Percentiles rank a stretch among this genome's conserved stretches.
phyloP scores from a whole-genome alignment of 2,888 invertebrate genomes.

The Cepaea hortensis region DNA sequence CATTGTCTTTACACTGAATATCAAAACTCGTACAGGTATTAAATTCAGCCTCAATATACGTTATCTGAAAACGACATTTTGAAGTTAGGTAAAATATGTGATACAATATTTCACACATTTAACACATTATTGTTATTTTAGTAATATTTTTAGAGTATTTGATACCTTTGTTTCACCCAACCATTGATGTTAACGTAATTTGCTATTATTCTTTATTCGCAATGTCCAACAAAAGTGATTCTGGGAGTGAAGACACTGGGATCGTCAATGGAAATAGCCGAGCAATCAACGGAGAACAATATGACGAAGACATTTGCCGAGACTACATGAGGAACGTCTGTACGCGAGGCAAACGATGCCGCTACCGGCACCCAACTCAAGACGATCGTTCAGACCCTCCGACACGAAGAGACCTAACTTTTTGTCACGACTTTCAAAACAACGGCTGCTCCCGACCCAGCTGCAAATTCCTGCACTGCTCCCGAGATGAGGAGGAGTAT shows the following conservation, averaged over 20 bases:
- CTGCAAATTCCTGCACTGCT: slow-evolving; percentile 87
- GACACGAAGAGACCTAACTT: slow-evolving; percentile 74
- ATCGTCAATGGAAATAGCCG: slow-evolving; percentile 35
- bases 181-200: not conserved
- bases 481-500: slow-evolving; percentile 84
- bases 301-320: slow-evolving; percentile 79
- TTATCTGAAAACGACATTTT: too few species aligned
- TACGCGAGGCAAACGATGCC: slow-evolving; percentile 81
- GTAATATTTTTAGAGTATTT: too few species aligned
- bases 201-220: slow-evolving; percentile 17
- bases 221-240: slow-evolving; percentile 71
- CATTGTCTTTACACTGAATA: too few species aligned
- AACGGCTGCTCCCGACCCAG: slow-evolving; percentile 84
- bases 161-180: too few species aligned
- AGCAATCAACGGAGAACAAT: slow-evolving; percentile 52
- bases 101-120: too few species aligned
- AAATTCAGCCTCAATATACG: too few species aligned
- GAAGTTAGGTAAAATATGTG: too few species aligned
- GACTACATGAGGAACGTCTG: slow-evolving; percentile 81
- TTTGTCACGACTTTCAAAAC: slow-evolving; percentile 83
- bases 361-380: slow-evolving; percentile 78
- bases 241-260: slow-evolving; percentile 62
- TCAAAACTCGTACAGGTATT: too few species aligned
- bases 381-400: slow-evolving; percentile 57
- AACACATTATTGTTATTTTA: too few species aligned